Conservation (phyloP, 2,888 invertebrate genomes). For the Globia sparganii region DNA sequence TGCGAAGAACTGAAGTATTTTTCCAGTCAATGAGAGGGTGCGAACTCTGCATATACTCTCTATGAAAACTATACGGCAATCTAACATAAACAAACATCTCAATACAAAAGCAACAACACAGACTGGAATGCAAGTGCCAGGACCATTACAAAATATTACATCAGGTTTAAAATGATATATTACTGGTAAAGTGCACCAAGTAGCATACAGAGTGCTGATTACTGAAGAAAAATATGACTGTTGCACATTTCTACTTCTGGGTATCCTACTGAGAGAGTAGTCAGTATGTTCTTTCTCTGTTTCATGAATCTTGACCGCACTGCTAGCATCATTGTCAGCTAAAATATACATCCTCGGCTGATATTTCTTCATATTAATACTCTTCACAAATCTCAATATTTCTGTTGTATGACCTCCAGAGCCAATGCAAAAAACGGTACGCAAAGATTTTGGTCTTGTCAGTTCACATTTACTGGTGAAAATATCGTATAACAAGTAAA, state of each 20-base stretch:
- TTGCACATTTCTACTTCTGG: conserved; percentile 96
- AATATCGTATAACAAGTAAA: conserved; percentile 75
- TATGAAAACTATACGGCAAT: conserved; percentile 95
- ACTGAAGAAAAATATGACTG: conserved; percentile 96
- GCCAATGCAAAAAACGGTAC: conserved; percentile 92
- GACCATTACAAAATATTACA: conserved; percentile 97
- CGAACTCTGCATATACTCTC: conserved; percentile 98
- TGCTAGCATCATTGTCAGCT: conserved; percentile 94
- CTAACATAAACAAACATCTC: conserved; percentile 92
- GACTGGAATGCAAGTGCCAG: conserved; percentile 98
- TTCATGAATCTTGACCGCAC: conserved; percentile 92
- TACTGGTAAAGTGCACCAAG: conserved; percentile 92
- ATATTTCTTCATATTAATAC: conserved; percentile 92
- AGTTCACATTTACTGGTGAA: conserved; percentile 74
- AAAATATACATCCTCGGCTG: conserved; percentile 94
- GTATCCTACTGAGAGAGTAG: conserved; percentile 91
- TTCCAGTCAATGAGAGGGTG: conserved; percentile 96
- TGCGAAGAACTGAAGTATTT: conserved; percentile 95
- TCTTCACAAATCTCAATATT: conserved; percentile 93
- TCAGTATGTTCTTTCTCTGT: conserved; percentile 83
- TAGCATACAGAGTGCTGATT: conserved; percentile 94
- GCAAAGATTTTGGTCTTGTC: conserved; percentile 70
- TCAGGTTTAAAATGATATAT: conserved; percentile 93
- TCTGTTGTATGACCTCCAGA: conserved; percentile 99
- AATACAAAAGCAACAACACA: conserved; percentile 94